phyloP scores from a whole-genome alignment of 2,797 vertebrate genomes.

The Gallinago stenura region DNA sequence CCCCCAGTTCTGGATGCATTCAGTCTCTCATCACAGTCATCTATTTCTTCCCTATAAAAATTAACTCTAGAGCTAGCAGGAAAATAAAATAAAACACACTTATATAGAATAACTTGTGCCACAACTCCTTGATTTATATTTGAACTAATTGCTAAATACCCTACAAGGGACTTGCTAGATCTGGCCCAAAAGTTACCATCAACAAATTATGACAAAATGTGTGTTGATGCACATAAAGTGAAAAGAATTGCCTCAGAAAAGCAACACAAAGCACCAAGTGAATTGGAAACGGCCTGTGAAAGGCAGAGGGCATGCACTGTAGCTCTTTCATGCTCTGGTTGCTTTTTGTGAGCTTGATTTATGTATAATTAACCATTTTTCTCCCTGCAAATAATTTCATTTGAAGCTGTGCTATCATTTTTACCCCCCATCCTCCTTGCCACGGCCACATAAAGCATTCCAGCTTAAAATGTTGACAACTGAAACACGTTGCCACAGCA shows the following conservation, averaged over 20 bases:
- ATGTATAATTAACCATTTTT: constrained; percentile 64
- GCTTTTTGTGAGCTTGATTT: constrained; percentile 53
- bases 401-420: not conserved
- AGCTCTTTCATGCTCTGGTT: constrained; percentile 69
- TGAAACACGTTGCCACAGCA: not conserved
- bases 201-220: constrained; percentile 41
- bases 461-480: not conserved
- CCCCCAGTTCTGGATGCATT: not conserved
- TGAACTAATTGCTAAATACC: not conserved
- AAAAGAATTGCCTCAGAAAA: constrained; percentile 57
- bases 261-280: constrained; percentile 64
- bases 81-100: not conserved
- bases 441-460: constrained; percentile 12
- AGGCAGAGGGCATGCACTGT: constrained; percentile 61
- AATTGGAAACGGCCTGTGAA: constrained; percentile 58
- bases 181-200: constrained; percentile 14
- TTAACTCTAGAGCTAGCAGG: not conserved
- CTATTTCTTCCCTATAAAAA: not conserved
- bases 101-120: not conserved
- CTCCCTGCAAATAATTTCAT: constrained; percentile 53
- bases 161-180: not conserved
- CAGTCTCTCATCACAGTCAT: not conserved
- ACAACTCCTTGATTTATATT: not conserved
- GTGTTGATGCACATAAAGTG: constrained; percentile 4
- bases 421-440: not conserved